Conservation (phyloP, 1,140 invertebrate species). For the Ceratina calcarata region DNA sequence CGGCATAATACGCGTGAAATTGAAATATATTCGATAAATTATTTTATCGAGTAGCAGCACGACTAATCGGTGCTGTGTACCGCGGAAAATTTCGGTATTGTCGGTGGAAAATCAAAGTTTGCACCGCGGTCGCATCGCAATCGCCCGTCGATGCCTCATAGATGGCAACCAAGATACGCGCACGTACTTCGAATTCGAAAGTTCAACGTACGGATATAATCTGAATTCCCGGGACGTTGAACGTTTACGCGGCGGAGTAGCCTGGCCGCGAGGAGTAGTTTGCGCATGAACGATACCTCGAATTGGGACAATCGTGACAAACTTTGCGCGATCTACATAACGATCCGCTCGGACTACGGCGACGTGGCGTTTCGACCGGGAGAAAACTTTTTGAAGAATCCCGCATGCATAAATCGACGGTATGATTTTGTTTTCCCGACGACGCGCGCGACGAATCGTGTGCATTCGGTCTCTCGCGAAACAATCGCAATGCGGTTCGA, state of each 20-base stretch:
- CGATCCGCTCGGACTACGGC: background rate
- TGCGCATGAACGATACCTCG: background rate
- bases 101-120: constrained; percentile 47
- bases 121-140: constrained; percentile 25
- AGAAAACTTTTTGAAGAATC: background rate
- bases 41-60: constrained; percentile 76
- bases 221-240: background rate
- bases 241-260: background rate
- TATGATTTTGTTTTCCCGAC: constrained; percentile 34
- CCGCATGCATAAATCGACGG: constrained; percentile 31
- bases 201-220: background rate
- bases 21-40: constrained; percentile 80
- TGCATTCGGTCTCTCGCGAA: constrained; percentile 32
- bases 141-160: constrained; percentile 34
- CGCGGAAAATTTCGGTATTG: constrained; percentile 56
- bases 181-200: background rate
- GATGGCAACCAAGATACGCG: background rate
- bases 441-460: background rate
- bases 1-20: constrained; percentile 78
- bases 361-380: too few species aligned
- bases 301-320: constrained; percentile 7
- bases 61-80: constrained; percentile 75
- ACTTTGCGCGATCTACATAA: constrained; percentile 10
- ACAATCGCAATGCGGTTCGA: constrained; percentile 62
- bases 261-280: too few species aligned